A percentile compares a stretch with the other conserved stretches of the same genome.
Evolutionary conservation across 2,113 vertebrate genomes (phyloP).

Genomic region (Pluvialis apricaria): DNA sequence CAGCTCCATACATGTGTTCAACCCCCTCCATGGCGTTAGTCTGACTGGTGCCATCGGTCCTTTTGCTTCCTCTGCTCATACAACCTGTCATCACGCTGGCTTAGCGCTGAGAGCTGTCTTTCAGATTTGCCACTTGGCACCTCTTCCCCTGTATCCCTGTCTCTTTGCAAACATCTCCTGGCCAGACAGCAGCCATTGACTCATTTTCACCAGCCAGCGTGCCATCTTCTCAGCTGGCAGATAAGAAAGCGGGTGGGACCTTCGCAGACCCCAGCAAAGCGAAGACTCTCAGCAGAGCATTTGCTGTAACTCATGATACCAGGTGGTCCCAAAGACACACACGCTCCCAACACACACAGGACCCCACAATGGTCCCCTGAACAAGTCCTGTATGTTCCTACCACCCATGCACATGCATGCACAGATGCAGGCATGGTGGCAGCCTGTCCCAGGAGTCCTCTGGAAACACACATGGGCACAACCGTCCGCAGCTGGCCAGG

Average conservation of each 20-base stretch:
- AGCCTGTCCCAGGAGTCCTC: background rate
- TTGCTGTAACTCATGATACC: background rate
- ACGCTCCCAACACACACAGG: background rate
- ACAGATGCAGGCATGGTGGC: background rate
- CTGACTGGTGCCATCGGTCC: background rate
- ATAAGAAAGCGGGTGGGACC: background rate
- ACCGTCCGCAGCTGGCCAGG: background rate
- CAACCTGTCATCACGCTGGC: background rate
- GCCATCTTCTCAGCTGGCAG: background rate
- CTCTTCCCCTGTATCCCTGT: background rate
- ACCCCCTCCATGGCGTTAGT: background rate
- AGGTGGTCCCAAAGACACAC: background rate
- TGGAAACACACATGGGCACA: background rate
- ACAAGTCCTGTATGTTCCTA: background rate
- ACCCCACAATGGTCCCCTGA: background rate
- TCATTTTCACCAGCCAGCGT: background rate
- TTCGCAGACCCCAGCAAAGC: background rate
- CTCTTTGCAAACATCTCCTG: background rate
- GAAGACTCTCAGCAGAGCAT: background rate
- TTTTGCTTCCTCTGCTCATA: background rate
- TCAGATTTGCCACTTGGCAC: background rate
- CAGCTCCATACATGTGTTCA: background rate
- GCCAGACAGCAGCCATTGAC: background rate
- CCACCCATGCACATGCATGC: accelerated
- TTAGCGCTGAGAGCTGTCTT: background rate